phyloP scores from a whole-genome alignment of 2,113 vertebrate species.

The Solea senegalensis region DNA sequence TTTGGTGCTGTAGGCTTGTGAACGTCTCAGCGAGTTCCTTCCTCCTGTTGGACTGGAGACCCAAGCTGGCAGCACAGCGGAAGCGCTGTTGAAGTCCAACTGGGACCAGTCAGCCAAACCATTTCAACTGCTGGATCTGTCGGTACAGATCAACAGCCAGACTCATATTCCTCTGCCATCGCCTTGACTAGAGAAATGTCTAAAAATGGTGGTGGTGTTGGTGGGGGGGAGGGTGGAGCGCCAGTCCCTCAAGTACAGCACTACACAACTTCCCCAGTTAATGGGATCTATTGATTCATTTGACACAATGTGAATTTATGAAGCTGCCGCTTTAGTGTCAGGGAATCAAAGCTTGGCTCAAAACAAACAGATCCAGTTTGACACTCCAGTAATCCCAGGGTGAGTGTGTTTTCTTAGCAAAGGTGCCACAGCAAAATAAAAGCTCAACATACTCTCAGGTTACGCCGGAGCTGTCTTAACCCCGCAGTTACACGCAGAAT shows the following conservation, averaged over 20 bases:
- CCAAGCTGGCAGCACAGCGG: conserved; percentile 52
- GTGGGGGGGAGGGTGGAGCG: not conserved
- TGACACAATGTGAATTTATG: conserved; percentile 77
- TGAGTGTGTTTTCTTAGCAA: conserved; percentile 46
- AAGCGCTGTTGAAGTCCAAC: conserved; percentile 52
- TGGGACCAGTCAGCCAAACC: conserved; percentile 71
- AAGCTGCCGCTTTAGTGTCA: conserved; percentile 70
- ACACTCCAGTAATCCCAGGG: conserved; percentile 67
- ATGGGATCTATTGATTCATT: conserved; percentile 79
- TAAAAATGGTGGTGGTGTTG: conserved; percentile 36
- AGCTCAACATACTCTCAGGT: not conserved
- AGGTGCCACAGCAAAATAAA: conserved; percentile 31
- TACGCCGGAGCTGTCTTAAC: conserved; percentile 15
- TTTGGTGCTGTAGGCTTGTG: conserved; percentile 34
- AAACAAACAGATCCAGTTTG: conserved; percentile 73
- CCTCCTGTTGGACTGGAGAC: conserved; percentile 32
- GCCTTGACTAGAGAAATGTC: conserved; percentile 56
- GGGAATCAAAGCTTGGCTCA: conserved; percentile 74
- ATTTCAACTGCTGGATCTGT: conserved; percentile 67
- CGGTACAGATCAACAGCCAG: conserved; percentile 63
- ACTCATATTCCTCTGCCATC: conserved; percentile 42
- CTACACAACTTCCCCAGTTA: conserved; percentile 72
- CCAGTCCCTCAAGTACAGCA: conserved; percentile 63
- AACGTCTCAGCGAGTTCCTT: conserved; percentile 48
- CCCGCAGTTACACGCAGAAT: conserved; percentile 20